phyloP scores from a whole-genome alignment of 2,888 invertebrate species.

The Pyrrhia umbra region DNA sequence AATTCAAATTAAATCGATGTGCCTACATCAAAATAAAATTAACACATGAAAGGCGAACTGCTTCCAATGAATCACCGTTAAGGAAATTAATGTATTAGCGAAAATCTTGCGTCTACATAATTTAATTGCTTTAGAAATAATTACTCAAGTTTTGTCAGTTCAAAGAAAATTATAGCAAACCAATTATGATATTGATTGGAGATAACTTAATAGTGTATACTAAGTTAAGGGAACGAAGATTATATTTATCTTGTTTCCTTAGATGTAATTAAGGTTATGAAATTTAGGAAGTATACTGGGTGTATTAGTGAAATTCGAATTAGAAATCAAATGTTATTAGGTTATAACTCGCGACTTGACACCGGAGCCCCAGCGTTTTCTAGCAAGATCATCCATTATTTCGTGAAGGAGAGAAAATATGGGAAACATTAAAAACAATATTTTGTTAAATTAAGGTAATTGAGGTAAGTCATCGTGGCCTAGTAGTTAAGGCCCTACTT shows the following conservation, averaged over 20 bases:
- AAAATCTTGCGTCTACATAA: conserved; percentile 60
- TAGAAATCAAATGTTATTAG: no score
- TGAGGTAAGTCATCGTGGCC: no score
- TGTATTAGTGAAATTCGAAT: not conserved
- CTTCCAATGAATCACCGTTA: conserved; percentile 26
- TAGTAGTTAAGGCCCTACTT: no score
- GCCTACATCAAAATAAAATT: conserved; percentile 22
- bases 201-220: conserved; percentile 64
- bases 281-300: conserved; percentile 14
- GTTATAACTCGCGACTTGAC: no score
- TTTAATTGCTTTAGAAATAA: conserved; percentile 64
- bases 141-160: conserved; percentile 68
- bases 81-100: conserved; percentile 64
- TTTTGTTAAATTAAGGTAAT: no score
- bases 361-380: no score
- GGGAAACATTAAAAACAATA: no score
- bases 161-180: conserved; percentile 69
- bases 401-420: no score
- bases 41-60: conserved; percentile 22
- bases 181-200: conserved; percentile 71
- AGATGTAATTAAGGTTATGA: conserved; percentile 7
- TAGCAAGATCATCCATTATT: no score
- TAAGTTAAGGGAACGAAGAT: conserved; percentile 22
- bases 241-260: conserved; percentile 30
- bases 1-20: conserved; percentile 13